Base-by-base conservation (phyloP, 2,113 vertebrate genomes). In the Ploceus nigricollis region DNA sequence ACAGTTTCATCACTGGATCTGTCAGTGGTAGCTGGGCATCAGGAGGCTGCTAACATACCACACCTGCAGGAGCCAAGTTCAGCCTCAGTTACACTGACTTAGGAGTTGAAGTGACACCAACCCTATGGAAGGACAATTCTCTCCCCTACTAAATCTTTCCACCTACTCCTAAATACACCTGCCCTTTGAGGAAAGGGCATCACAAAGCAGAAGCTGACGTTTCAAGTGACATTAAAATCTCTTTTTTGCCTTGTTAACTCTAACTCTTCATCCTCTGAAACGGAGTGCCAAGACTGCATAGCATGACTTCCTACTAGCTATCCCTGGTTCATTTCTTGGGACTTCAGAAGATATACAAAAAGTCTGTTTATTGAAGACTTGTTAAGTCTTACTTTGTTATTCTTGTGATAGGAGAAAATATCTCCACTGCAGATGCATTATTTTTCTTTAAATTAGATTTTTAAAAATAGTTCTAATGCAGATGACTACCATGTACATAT, bases 391-490 rank as follows among this genome's bases (percentile, higher is more conserved):
- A 53, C 23, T 78, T 87, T 76, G 48, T 37, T 85, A 7, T 63
- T 92, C 61, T 58, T 28, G 28, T 63, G 24, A 40, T 3, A 69
- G 45, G 19, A 85, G n/a, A 75, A 56, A 82, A 48, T 37, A 53
- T 25, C 18, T 81, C 68, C 64, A 39, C 24, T 70, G 30, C 3
- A 83, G 27, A 61, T 13, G 7, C 9, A 35, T n/a, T 75, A 33
- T 53, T 86, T 94, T 82, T 66, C 31, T 87, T 75, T 44, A 75
- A 70, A 80, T 63, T 35, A 71, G 15, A 77, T 19, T 50, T 71
- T 13, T 0, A 23, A 79, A 85, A 40, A 17, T 23, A 0, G 28
- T 79, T 69, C 21, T 9, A 56, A 70, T n/a, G 50, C 58, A 81
- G 63, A 42, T 22, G 5, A 70, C 19, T 35, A 37, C 31, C 48